Conservation (phyloP, 2,113 vertebrate species). For the Phrynosoma platyrhinos region DNA sequence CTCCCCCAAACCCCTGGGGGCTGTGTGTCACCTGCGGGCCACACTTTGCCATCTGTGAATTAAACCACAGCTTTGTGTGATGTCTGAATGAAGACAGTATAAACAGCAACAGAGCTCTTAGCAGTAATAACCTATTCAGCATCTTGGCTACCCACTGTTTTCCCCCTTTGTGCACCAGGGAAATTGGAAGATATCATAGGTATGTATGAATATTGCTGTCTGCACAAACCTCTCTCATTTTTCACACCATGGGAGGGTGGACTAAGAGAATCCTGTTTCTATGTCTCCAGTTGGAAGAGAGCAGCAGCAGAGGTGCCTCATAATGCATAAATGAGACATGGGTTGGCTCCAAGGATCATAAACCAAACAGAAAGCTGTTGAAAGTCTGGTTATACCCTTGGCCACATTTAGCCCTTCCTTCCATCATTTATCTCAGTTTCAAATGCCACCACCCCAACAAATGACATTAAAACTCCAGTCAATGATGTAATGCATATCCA, state of each 20-base stretch:
- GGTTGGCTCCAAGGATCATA: background rate
- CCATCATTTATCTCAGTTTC: too few species aligned
- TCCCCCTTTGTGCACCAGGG: background rate
- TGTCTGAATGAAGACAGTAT: background rate
- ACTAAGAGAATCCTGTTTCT: background rate
- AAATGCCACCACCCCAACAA: background rate
- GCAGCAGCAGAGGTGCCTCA: background rate
- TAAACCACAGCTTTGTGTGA: background rate
- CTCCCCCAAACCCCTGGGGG: too few species aligned
- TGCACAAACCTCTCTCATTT: background rate
- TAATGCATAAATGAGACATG: background rate
- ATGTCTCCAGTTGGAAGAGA: background rate
- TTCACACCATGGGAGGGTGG: too few species aligned
- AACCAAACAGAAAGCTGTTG: background rate
- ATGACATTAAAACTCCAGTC: too few species aligned
- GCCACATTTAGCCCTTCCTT: background rate
- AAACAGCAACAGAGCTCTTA: background rate
- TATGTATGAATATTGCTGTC: background rate
- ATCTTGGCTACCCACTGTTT: background rate
- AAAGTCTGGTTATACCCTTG: background rate
- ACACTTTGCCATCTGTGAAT: background rate
- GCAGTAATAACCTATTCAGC: background rate
- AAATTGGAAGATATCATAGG: background rate
- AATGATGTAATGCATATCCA: background rate
- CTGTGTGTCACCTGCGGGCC: background rate